A percentile compares a stretch with the other conserved stretches of the same genome.
Evolutionary conservation across 2,113 vertebrate genomes (phyloP).

Genomic region (Malurus alboscapulatus): DNA sequence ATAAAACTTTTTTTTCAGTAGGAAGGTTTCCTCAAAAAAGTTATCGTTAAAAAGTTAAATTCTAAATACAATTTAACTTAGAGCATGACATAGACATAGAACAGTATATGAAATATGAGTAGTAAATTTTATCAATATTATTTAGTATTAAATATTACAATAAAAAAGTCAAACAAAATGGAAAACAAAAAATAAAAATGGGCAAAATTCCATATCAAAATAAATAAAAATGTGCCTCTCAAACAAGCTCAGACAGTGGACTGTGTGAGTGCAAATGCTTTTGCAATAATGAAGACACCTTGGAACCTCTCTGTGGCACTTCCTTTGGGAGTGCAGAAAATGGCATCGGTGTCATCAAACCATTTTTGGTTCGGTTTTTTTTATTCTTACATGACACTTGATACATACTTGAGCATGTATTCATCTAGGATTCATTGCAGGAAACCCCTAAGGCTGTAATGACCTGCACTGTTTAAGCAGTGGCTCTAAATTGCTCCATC

Average conservation of each 20-base stretch:
- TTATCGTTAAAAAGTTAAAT: not conserved
- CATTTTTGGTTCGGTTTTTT: not conserved
- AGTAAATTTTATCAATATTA: not conserved
- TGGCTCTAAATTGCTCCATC: not conserved
- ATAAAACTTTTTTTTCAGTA: not conserved
- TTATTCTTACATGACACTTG: not conserved
- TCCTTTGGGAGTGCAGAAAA: not conserved
- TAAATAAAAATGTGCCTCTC: not conserved
- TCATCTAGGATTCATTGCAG: not conserved
- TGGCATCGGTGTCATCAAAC: not conserved
- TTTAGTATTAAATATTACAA: not conserved
- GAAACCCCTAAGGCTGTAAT: not conserved
- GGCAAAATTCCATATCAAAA: not conserved
- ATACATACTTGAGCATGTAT: not conserved
- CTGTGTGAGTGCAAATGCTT: not conserved
- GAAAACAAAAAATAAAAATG: not conserved
- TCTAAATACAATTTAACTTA: not conserved
- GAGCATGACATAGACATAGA: not conserved
- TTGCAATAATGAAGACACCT: not conserved
- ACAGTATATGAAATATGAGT: not conserved
- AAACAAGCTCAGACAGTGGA: not conserved
- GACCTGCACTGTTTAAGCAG: not conserved
- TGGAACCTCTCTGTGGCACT: not conserved
- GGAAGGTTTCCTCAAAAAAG: not conserved
- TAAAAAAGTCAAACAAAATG: not conserved